Base-by-base conservation (phyloP, 2,888 invertebrate genomes). In the Lysandra coridon region DNA sequence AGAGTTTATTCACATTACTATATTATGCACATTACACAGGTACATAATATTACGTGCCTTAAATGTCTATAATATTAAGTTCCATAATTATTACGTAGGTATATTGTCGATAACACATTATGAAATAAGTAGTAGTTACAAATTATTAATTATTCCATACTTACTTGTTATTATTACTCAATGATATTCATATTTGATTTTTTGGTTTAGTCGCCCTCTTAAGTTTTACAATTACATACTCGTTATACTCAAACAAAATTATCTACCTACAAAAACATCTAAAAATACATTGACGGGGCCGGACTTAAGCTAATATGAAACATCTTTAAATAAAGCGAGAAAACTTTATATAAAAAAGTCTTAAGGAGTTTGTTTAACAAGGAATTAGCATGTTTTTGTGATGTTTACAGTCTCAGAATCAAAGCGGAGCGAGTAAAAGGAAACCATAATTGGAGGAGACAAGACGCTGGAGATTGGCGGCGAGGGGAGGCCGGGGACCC, bases 361-460 rank as follows among this genome's bases (percentile, higher is more conserved):
- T 60, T 74, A 79, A 74, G 23, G 79, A 57, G 62, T 62, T 79
- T 74, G 79, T 74, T 79, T 62, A 74, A 75, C 74, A 53, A 62
- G 73, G 80, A 83, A 83, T 84, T 83, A 82, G 81, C 87, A 87
- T 87, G 86, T 76, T 87, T 88, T 85, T 86, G 84, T 87, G 87
- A 88, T 87, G 87, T 87, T 86, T 84, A 87, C 83, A 87, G 85
- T 84, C 86, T 84, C 87, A 85, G 85, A 89, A 88, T 89, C 88
- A 88, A 89, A 89, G 87, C 85, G 84, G 84, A 76, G 84, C 86
- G 85, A 85, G 87, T 87, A 86, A 90, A 88, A 90, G 88, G 88
- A 88, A 88, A 89, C 90, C 88, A 89, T 91, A 91, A 91, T 91
- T 90, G 90, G 86, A 87, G 88, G 82, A 84, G 86, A 87, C 88